Percentiles rank a stretch among this genome's conserved stretches.
These are phyloP conservation scores for Ailuropoda melanoleuca DNA, from an alignment of 2,113 vertebrate genomes.

Conservation along the genomic window DNA sequence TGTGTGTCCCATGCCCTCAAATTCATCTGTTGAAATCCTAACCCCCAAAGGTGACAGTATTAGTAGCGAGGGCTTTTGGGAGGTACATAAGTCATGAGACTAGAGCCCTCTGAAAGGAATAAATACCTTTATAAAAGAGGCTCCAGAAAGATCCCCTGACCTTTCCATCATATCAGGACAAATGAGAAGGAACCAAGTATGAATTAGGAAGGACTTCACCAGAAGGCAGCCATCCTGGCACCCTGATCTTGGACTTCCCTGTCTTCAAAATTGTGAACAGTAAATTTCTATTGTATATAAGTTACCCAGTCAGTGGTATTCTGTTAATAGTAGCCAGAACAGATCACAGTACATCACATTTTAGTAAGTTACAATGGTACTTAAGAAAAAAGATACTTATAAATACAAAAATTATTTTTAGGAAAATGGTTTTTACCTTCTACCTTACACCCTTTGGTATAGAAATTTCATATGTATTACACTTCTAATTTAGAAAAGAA, in stretches of 20 bases:
- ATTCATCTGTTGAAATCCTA: background rate
- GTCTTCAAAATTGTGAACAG: background rate
- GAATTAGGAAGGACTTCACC: background rate
- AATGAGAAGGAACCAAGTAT: background rate
- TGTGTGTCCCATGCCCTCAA: background rate
- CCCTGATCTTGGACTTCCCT: background rate
- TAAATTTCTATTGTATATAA: background rate
- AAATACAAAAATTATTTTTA: background rate
- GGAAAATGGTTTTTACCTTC: conserved; percentile 8
- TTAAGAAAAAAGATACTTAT: background rate
- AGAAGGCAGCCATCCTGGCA: background rate
- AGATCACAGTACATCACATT: background rate
- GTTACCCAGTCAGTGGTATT: background rate
- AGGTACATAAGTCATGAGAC: background rate
- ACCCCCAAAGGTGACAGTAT: background rate
- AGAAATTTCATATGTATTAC: background rate
- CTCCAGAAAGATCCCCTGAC: background rate
- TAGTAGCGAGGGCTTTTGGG: background rate
- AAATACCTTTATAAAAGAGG: background rate
- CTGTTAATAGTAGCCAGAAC: background rate
- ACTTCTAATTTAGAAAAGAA: background rate
- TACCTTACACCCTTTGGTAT: background rate
- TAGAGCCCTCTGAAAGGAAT: background rate
- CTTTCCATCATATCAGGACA: background rate
- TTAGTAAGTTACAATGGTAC: background rate